Conservation (phyloP, 2,888 invertebrate genomes). For the Thera britannica region DNA sequence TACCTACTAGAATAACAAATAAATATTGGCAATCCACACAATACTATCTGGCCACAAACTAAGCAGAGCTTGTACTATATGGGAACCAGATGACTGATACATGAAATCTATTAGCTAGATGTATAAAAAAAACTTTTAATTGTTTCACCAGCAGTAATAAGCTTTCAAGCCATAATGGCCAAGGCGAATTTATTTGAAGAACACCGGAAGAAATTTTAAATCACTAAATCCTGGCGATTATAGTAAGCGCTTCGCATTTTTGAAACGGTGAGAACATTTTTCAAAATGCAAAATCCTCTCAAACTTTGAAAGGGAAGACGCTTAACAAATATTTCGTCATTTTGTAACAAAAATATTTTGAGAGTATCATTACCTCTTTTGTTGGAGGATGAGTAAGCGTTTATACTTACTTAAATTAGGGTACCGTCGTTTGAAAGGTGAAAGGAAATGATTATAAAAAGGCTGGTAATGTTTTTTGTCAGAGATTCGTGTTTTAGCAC, state of each 20-base stretch:
- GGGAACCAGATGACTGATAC: no score
- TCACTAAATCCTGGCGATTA: neutral
- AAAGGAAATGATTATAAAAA: constrained; percentile 27
- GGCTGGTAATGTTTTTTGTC: constrained; percentile 16
- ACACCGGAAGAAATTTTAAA: neutral
- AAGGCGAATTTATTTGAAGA: neutral
- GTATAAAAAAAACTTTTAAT: no score
- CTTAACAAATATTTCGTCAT: constrained; percentile 21
- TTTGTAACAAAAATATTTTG: constrained; percentile 22
- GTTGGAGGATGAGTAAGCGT: constrained; percentile 30
- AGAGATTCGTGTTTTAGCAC: constrained; percentile 5
- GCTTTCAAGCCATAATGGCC: no score
- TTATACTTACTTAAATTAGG: constrained; percentile 28
- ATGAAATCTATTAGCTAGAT: no score
- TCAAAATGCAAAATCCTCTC: constrained; percentile 1
- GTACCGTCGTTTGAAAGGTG: constrained; percentile 23
- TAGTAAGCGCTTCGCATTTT: neutral
- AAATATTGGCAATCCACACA: no score
- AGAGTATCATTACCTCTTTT: constrained; percentile 24
- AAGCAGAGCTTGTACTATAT: no score
- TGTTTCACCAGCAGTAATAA: no score
- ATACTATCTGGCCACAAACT: no score
- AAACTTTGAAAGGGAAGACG: constrained; percentile 1
- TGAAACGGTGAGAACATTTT: neutral
- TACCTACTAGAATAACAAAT: no score